Base-by-base conservation (phyloP, 2,113 vertebrate species). In the Setophaga petechia region DNA sequence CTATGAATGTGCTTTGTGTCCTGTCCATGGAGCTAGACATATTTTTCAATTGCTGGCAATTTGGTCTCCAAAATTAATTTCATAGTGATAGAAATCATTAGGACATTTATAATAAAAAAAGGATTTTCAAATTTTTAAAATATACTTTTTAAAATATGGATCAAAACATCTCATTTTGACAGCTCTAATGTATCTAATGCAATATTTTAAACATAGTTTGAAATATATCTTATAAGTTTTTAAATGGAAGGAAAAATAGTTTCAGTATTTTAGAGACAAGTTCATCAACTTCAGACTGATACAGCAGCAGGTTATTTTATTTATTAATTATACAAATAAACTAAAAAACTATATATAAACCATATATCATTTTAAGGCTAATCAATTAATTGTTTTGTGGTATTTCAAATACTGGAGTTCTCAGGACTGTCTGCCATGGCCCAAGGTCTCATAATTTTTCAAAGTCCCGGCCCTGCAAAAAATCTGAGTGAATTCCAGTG, bases 1-100 rank as follows among this genome's bases (percentile, higher is more conserved):
- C 25, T 39, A 7, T 47, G 19, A 55, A 80, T 8, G 13, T 2
- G 27, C 2, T 11, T 77, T 67, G 5, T 55, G 15, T 2, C 7
- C 3, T 39, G 5, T n/a, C 8, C 5, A 59, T 7, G 69, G 16
- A 76, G 2, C 3, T 20, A n/a, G 20, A 35, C 0, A 1, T 15
- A 31, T 28, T 65, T 79, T 91, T 67, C 24, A 44, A 28, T n/a
- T 54, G 44, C 17, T 11, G 3, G 4, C 0, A 49, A 31, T 62
- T 73, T 33, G 3, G 5, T n/a, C 18, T 3, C 11, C 44, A 57
- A 72, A 88, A 54, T 8, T 1, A 24, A 54, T 59, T 90, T 68
- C 22, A 65, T 9, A 61, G 2, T 4, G 7, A 52, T 51, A 59
- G 17, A 76, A 65, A 61, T 83, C 63, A 9, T 4, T 44, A 39